Evolutionary conservation across 2,888 invertebrate species (phyloP).

Genomic region (Nebria brevicollis): DNA sequence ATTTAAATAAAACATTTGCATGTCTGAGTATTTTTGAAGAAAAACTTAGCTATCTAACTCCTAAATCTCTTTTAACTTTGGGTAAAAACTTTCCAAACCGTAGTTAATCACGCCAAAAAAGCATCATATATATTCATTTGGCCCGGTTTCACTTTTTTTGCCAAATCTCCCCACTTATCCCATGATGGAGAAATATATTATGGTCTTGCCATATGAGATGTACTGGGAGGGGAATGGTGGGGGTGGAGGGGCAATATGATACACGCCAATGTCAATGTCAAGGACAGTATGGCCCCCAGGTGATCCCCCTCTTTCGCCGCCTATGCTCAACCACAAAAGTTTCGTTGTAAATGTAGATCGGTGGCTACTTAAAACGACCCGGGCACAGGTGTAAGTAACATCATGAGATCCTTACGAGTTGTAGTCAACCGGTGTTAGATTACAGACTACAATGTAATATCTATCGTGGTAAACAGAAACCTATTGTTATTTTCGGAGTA

Average conservation of each 20-base stretch:
- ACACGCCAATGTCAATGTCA: conserved; percentile 36
- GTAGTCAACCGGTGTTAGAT: neutral
- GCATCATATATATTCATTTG: too few relatives aligned
- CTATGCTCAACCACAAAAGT: neutral
- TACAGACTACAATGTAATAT: neutral
- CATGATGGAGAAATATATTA: neutral
- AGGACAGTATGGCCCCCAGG: conserved; percentile 28
- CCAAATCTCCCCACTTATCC: neutral
- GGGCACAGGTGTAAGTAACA: neutral
- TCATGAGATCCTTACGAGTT: neutral
- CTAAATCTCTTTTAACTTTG: neutral
- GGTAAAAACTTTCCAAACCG: neutral
- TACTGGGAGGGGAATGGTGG: neutral
- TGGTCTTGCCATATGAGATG: neutral
- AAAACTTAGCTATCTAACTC: neutral
- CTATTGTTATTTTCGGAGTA: too few relatives aligned
- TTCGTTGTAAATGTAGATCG: neutral
- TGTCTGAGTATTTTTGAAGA: neutral
- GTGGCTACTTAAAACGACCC: neutral
- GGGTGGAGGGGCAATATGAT: neutral
- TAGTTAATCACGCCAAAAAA: neutral
- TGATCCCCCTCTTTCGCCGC: neutral
- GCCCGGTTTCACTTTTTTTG: neutral
- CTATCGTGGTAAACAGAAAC: neutral
- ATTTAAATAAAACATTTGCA: neutral